Evolutionary conservation across 2,888 invertebrate genomes (phyloP).

Genomic region (Ichneumon xanthorius): DNA sequence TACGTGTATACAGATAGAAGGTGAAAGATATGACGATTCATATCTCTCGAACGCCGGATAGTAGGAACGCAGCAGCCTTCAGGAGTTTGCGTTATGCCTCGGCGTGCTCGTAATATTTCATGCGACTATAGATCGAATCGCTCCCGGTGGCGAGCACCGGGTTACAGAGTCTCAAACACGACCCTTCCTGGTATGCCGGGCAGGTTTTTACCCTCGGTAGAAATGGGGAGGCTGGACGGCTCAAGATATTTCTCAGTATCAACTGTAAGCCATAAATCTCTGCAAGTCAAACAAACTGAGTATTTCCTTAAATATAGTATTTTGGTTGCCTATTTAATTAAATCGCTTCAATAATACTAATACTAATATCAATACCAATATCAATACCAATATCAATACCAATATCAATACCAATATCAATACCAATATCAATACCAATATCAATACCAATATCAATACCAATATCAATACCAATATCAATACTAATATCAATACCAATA

Average conservation of each 20-base stretch:
- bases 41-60: slow-evolving; percentile 80
- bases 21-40: slow-evolving; percentile 78
- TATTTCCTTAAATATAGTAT: background rate
- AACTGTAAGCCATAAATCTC: background rate
- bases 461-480: too few relatives aligned
- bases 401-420: too few relatives aligned
- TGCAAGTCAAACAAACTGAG: background rate
- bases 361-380: too few relatives aligned
- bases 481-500: too few relatives aligned
- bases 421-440: too few relatives aligned
- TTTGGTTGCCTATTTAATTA: background rate
- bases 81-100: slow-evolving; percentile 75
- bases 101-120: slow-evolving; percentile 75
- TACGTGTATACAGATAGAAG: slow-evolving; percentile 26
- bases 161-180: background rate
- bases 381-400: too few relatives aligned
- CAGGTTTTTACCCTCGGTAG: background rate
- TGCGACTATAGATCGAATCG: slow-evolving; percentile 61
- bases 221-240: background rate
- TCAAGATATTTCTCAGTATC: background rate
- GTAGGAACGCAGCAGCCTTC: slow-evolving; percentile 79
- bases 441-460: too few relatives aligned
- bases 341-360: background rate
- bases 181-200: background rate
- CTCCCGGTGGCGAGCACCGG: slow-evolving; percentile 32